Percentiles rank a stretch among this genome's conserved stretches.
Evolutionary conservation across 2,113 vertebrate species (phyloP).

Genomic region (Puffinus mauretanicus): DNA sequence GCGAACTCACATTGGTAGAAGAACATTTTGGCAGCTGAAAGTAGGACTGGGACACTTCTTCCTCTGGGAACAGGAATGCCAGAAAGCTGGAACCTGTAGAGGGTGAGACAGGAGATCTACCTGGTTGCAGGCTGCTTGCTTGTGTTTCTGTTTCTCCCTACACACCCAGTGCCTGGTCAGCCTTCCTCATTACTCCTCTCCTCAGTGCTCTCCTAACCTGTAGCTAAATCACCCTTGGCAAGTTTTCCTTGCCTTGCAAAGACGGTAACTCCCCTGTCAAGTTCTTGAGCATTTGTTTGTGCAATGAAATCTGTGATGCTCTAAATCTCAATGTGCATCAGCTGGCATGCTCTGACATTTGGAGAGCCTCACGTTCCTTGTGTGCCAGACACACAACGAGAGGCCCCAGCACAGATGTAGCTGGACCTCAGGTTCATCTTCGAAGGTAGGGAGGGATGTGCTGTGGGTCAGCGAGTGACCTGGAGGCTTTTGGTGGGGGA

Average conservation of each 20-base stretch:
- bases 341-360: constrained; percentile 65
- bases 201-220: constrained; percentile 30
- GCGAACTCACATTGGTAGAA: background rate
- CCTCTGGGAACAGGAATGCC: background rate
- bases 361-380: constrained; percentile 21
- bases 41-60: background rate
- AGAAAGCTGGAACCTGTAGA: background rate
- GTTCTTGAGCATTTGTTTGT: constrained; percentile 55
- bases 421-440: constrained; percentile 56
- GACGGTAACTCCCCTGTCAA: constrained; percentile 44
- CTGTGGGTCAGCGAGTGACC: constrained; percentile 49
- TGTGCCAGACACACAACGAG: constrained; percentile 57
- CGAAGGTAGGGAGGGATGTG: constrained; percentile 44
- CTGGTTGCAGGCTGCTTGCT: background rate
- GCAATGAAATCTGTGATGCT: constrained; percentile 66
- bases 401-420: constrained; percentile 68
- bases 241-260: constrained; percentile 20
- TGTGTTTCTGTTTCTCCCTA: background rate
- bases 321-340: constrained; percentile 68
- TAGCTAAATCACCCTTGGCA: constrained; percentile 47
- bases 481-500: constrained; percentile 32
- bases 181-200: background rate
- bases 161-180: background rate
- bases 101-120: background rate
- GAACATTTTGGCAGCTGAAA: background rate